phyloP scores from a whole-genome alignment of 1,140 invertebrate species.

The Brachionus rotundiformis region DNA sequence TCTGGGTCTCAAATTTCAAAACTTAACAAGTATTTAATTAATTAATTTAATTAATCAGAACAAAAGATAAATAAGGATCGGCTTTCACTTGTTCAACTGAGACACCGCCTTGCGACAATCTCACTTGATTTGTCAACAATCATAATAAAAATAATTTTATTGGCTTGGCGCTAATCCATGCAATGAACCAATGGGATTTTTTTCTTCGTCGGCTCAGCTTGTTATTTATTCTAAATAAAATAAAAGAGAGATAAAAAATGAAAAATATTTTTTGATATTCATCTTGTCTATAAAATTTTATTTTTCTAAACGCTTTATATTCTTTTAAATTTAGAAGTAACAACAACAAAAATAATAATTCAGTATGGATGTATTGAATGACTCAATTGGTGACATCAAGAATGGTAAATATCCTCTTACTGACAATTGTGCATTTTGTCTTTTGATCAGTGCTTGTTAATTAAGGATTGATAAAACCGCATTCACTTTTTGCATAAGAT shows the following conservation, averaged over 20 bases:
- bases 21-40: constrained; percentile 13
- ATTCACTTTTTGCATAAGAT: no score
- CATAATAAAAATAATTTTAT: neutral
- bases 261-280: constrained; percentile 45
- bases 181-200: neutral
- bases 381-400: constrained; percentile 32
- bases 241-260: constrained; percentile 40
- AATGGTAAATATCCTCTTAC: neutral
- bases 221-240: constrained; percentile 3
- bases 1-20: constrained; percentile 29
- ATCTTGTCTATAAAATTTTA: neutral
- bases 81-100: neutral
- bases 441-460: neutral
- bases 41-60: constrained; percentile 41
- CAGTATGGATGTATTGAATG: neutral
- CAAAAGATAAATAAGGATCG: constrained; percentile 13
- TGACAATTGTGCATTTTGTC: neutral
- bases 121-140: constrained; percentile 47
- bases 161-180: neutral
- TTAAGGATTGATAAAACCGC: no score
- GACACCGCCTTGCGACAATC: neutral
- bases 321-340: neutral
- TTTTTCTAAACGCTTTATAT: neutral
- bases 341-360: neutral
- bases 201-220: constrained; percentile 8